A percentile compares a stretch with the other conserved stretches of the same genome.
Conservation (phyloP, 2,113 vertebrate species). For the Fukomys damarensis region DNA sequence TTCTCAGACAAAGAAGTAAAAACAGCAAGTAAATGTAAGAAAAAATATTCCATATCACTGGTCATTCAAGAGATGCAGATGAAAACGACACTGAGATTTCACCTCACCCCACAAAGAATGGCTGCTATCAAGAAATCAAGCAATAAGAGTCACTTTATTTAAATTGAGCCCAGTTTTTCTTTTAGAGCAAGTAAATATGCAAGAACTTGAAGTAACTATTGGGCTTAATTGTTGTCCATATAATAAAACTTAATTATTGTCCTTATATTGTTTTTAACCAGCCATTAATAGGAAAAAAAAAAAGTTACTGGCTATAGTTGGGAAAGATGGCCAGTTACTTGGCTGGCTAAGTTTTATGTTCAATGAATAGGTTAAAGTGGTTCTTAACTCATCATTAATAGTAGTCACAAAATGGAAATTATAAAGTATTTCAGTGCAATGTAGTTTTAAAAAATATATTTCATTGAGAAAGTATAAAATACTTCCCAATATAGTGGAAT, state of each 20-base stretch:
- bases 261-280: not conserved
- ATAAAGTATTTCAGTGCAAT: slow-evolving; percentile 10
- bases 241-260: slow-evolving; percentile 13
- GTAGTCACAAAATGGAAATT: slow-evolving; percentile 19
- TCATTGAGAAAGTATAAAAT: slow-evolving; percentile 35
- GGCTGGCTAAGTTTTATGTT: slow-evolving; percentile 9
- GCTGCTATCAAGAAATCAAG: no score
- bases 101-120: no score
- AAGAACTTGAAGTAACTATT: not conserved
- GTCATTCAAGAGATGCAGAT: no score
- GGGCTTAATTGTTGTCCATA: not conserved
- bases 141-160: slow-evolving; percentile 19
- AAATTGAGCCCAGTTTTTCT: slow-evolving; percentile 34
- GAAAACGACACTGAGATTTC: no score
- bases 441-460: not conserved
- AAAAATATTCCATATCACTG: no score
- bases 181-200: slow-evolving; percentile 44
- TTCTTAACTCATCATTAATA: not conserved
- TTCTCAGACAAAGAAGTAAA: no score
- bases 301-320: not conserved
- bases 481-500: slow-evolving; percentile 10
- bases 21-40: no score
- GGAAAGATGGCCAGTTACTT: slow-evolving; percentile 10
- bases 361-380: not conserved
- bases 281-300: not conserved